These are phyloP conservation scores for Whitmania pigra DNA, from an alignment of 1,140 invertebrate genomes.

Conservation along the genomic window DNA sequence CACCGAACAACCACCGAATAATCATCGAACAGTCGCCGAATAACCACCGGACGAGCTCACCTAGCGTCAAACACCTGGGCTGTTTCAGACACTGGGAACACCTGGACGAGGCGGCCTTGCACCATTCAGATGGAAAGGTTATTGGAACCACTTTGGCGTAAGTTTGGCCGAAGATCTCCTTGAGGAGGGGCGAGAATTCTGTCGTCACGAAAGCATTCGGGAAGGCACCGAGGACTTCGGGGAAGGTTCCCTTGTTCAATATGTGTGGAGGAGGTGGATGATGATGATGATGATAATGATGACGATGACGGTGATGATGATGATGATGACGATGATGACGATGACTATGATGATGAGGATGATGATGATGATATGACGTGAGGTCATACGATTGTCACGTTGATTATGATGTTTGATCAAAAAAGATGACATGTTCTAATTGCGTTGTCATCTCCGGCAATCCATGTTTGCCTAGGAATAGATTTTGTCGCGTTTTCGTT, in stretches of 20 bases:
- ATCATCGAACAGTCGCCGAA: too few relatives aligned
- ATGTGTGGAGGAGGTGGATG: slow-evolving; percentile 17
- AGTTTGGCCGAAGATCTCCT: slow-evolving; percentile 29
- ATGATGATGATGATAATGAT: slow-evolving; percentile 15
- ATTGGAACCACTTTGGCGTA: slow-evolving; percentile 27
- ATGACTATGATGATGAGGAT: background rate
- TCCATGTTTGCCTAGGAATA: too few relatives aligned
- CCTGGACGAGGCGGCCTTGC: slow-evolving; percentile 24
- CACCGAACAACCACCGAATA: too few relatives aligned
- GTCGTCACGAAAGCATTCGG: slow-evolving; percentile 32
- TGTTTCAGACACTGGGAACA: slow-evolving; percentile 29
- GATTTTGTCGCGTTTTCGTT: too few relatives aligned
- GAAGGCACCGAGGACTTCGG: slow-evolving; percentile 26
- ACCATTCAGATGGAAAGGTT: slow-evolving; percentile 31
- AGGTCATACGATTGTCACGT: slow-evolving; percentile 3
- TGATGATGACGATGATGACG: background rate
- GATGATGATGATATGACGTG: background rate
- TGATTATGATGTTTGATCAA: slow-evolving; percentile 6
- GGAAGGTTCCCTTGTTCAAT: slow-evolving; percentile 25
- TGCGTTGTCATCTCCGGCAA: too few relatives aligned
- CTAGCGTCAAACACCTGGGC: slow-evolving; percentile 12
- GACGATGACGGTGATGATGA: slow-evolving; percentile 14
- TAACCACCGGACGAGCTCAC: background rate
- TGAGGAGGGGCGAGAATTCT: slow-evolving; percentile 29
- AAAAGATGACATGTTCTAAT: too few relatives aligned